Evolutionary conservation across 2,888 invertebrate species (phyloP).

Genomic region (Trichogramma dendrolimi): DNA sequence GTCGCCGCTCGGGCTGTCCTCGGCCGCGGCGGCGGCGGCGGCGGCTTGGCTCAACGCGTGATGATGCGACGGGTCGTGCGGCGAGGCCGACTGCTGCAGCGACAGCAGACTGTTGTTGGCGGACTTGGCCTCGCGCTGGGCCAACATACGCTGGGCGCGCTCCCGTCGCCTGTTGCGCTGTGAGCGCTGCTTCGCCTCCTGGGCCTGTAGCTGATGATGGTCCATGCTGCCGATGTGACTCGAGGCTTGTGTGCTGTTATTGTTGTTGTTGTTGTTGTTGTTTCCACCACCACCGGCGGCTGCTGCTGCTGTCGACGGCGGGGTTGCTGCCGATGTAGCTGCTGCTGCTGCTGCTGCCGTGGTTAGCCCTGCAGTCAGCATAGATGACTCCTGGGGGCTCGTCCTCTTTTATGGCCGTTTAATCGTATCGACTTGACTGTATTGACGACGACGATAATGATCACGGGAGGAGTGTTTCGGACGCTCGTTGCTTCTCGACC

Average conservation of each 20-base stretch:
- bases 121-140: conserved; percentile 70
- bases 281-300: conserved; percentile 12
- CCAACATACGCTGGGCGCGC: conserved; percentile 87
- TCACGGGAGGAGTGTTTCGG: not conserved
- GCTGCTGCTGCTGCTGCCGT: conserved; percentile 11
- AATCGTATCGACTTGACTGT: not conserved
- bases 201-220: conserved; percentile 21
- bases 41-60: not conserved
- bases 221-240: conserved; percentile 17
- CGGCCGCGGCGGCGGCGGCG: conserved; percentile 42
- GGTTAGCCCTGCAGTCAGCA: not conserved
- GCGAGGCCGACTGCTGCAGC: conserved; percentile 35
- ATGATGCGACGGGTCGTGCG: conserved; percentile 23
- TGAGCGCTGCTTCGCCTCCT: conserved; percentile 75
- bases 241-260: conserved; percentile 25
- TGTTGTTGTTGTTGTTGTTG: conserved; percentile 18
- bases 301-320: conserved; percentile 7
- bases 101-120: conserved; percentile 30
- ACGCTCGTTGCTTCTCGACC: no score
- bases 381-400: no score
- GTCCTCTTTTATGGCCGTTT: no score
- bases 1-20: conserved; percentile 75
- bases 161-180: conserved; percentile 83
- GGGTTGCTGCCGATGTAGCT: conserved; percentile 13
- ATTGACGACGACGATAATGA: not conserved